Evolutionary conservation across 2,888 invertebrate species (phyloP).

Genomic region (Heteromyza rotundicornis): DNA sequence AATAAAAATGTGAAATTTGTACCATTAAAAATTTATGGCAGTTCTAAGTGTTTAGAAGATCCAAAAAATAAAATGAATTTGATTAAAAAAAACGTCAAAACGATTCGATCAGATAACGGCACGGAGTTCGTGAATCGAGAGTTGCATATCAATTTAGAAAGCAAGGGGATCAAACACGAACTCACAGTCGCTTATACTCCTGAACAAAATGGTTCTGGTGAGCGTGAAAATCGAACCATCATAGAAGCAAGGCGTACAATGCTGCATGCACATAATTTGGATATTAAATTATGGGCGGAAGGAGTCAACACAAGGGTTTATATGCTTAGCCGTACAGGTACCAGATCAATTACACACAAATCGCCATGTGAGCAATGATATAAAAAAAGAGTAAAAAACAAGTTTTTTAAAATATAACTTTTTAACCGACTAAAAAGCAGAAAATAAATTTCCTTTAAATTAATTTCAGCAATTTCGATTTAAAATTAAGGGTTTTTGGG

Average conservation of each 20-base stretch:
- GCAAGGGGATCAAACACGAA: conserved; percentile 26
- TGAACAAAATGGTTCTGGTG: conserved; percentile 29
- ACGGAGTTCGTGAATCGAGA: conserved; percentile 21
- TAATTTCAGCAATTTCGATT: too few species aligned
- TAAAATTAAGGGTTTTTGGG: too few species aligned
- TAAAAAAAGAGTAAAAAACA: too few species aligned
- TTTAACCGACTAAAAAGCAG: too few species aligned
- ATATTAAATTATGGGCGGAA: conserved; percentile 52
- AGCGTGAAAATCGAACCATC: conserved; percentile 32
- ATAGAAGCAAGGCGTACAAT: conserved; percentile 29
- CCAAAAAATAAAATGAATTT: too few species aligned
- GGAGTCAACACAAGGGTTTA: conserved; percentile 38
- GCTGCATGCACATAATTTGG: conserved; percentile 29
- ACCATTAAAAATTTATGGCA: too few species aligned
- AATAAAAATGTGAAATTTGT: too few species aligned
- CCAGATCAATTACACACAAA: conserved; percentile 20
- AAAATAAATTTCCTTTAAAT: too few species aligned
- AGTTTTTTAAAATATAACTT: too few species aligned
- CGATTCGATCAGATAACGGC: conserved; percentile 22
- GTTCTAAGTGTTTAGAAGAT: too few species aligned
- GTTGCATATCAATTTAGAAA: conserved; percentile 13
- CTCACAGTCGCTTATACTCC: conserved; percentile 29
- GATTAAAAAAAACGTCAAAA: too few species aligned
- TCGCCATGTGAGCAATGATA: conserved; percentile 56
- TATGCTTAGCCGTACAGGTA: conserved; percentile 32